A percentile compares a stretch with the other conserved stretches of the same genome.
Evolutionary conservation across 1,140 invertebrate species (phyloP).

Genomic region (honey bee (Apis mellifera)): DNA sequence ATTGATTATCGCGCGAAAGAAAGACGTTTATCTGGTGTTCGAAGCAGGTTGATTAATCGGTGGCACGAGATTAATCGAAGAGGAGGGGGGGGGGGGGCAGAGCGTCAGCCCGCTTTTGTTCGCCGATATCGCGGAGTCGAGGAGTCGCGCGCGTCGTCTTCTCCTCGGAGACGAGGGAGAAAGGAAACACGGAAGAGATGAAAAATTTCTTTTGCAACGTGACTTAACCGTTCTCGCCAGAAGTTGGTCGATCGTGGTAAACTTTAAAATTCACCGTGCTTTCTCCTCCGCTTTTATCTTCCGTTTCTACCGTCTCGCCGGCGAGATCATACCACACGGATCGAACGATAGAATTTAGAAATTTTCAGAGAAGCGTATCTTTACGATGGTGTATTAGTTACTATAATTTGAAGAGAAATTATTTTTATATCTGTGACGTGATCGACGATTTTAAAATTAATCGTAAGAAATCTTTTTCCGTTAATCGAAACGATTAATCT

Average conservation of each 20-base stretch:
- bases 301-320: not conserved
- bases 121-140: not conserved
- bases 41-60: too few relatives aligned
- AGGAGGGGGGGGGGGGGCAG: not conserved
- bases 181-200: slow-evolving; percentile 11
- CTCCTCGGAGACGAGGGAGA: not conserved
- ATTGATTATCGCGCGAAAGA: too few relatives aligned
- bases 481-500: too few relatives aligned
- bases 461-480: too few relatives aligned
- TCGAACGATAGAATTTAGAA: too few relatives aligned
- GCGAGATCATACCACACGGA: too few relatives aligned
- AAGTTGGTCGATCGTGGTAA: not conserved
- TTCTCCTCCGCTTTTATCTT: not conserved
- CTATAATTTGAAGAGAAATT: too few relatives aligned
- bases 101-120: not conserved
- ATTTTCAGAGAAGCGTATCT: too few relatives aligned
- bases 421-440: too few relatives aligned
- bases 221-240: not conserved
- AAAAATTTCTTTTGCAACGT: not conserved
- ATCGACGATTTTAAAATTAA: too few relatives aligned
- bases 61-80: not conserved
- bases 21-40: too few relatives aligned
- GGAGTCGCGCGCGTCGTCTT: not conserved
- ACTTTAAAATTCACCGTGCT: slow-evolving; percentile 7
- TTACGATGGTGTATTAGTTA: too few relatives aligned